Conservation (phyloP, 2,797 vertebrate genomes). For the Xenops minutus region DNA sequence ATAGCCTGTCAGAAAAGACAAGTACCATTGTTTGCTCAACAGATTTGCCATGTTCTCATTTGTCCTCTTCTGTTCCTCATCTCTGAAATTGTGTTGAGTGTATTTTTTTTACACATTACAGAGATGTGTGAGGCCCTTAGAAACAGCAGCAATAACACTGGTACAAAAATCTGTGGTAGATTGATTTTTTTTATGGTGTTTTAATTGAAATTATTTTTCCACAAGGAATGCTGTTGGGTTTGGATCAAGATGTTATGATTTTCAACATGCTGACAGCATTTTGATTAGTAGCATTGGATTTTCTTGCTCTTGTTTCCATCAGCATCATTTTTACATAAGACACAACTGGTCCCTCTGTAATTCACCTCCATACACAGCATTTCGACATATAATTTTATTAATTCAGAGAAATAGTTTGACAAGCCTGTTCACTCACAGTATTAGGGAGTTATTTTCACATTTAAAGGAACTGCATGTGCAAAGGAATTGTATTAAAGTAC, state of each 20-base stretch:
- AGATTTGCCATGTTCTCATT: background rate
- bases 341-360: background rate
- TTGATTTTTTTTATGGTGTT: background rate
- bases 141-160: background rate
- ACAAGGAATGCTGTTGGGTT: background rate
- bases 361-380: background rate
- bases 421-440: background rate
- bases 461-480: background rate
- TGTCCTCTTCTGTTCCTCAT: background rate
- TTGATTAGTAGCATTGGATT: background rate
- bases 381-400: slow-evolving; percentile 9
- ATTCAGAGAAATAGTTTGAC: slow-evolving; percentile 8
- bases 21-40: background rate
- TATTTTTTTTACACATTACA: background rate
- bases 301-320: background rate
- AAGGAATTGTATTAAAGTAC: background rate
- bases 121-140: background rate
- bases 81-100: background rate
- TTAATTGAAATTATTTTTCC: background rate
- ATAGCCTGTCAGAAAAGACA: background rate
- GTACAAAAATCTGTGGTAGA: background rate
- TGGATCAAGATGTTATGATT: background rate
- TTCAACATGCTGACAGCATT: background rate
- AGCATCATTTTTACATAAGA: background rate
- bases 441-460: background rate